phyloP scores from a whole-genome alignment of 2,113 vertebrate species.

The Leptocoma aspasia region DNA sequence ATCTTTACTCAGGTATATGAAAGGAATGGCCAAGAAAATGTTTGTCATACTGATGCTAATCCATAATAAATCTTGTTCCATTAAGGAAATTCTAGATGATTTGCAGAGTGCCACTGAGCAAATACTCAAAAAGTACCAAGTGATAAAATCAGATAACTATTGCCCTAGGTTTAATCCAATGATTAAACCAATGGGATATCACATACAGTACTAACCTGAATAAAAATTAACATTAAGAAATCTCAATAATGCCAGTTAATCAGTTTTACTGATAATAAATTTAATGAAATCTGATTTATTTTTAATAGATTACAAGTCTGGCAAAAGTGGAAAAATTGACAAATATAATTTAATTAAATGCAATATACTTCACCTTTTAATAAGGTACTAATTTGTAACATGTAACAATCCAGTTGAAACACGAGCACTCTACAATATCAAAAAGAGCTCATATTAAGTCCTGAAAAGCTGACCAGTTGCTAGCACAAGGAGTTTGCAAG shows the following conservation, averaged over 20 bases:
- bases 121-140: conserved; percentile 32
- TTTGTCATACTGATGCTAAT: neutral
- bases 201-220: neutral
- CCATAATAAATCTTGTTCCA: conserved; percentile 3
- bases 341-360: neutral
- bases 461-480: neutral
- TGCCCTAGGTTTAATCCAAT: conserved; percentile 22
- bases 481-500: neutral
- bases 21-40: neutral
- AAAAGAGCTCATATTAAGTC: neutral
- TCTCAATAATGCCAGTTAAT: neutral
- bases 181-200: conserved; percentile 34
- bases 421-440: neutral
- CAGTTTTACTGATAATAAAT: conserved; percentile 7
- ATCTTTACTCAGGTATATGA: neutral
- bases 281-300: neutral
- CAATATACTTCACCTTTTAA: neutral
- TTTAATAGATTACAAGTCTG: neutral
- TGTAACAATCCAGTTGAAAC: neutral
- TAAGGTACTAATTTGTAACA: neutral
- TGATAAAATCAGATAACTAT: conserved; percentile 29
- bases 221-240: neutral
- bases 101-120: conserved; percentile 16
- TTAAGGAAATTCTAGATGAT: conserved; percentile 25
- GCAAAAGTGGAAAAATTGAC: neutral